phyloP scores from a whole-genome alignment of 2,113 vertebrate species.

The Enhydra lutris region DNA sequence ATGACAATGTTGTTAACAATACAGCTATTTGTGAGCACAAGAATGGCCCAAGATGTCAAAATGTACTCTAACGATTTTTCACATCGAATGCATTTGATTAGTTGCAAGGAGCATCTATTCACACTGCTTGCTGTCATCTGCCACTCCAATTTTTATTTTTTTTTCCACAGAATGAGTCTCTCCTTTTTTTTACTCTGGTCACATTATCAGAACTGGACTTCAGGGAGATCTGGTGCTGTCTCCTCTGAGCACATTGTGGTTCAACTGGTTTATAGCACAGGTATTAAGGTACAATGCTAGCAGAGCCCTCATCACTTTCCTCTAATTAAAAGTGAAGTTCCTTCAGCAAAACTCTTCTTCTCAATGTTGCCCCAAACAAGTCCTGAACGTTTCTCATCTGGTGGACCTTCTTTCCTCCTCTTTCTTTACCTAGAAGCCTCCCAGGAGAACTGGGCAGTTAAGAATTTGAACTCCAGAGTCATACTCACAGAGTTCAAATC shows the following conservation, averaged over 20 bases:
- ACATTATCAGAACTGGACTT: not conserved
- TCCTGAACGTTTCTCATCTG: not conserved
- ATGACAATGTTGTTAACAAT: conserved; percentile 31
- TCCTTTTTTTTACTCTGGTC: not conserved
- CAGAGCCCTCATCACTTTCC: not conserved
- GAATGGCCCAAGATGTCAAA: conserved; percentile 51
- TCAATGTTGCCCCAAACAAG: not conserved
- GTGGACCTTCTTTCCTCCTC: not conserved
- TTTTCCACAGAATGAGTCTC: not conserved
- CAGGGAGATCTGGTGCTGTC: not conserved
- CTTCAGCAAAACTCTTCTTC: not conserved
- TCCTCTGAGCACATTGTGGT: not conserved
- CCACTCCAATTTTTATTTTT: not conserved
- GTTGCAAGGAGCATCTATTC: conserved; percentile 21
- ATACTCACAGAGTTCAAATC: not conserved
- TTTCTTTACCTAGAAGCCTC: not conserved
- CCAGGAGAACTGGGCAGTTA: not conserved
- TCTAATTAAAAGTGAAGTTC: not conserved
- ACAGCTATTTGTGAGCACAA: conserved; percentile 20
- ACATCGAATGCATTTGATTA: conserved; percentile 55
- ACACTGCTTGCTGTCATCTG: conserved; percentile 48
- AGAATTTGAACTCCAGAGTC: not conserved
- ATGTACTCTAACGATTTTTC: conserved; percentile 40
- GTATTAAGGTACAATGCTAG: not conserved
- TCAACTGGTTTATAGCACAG: not conserved